These are phyloP conservation scores for Eupithecia insigniata DNA, from an alignment of 2,888 invertebrate genomes.

Conservation along the genomic window DNA sequence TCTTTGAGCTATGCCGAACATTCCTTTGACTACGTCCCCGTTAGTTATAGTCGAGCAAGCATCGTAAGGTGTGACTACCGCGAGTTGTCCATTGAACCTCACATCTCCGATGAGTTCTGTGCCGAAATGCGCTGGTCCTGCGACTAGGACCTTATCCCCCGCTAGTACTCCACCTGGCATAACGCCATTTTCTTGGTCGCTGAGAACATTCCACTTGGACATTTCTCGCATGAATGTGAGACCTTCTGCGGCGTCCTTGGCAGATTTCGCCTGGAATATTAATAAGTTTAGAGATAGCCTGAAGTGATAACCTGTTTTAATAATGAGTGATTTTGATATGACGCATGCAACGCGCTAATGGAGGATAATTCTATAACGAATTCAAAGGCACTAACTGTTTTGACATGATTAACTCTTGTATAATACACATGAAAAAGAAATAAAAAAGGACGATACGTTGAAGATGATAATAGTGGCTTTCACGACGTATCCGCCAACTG, in stretches of 20 bases:
- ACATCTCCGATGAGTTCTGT: conserved; percentile 87
- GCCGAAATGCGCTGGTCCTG: conserved; percentile 97
- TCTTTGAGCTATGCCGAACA: conserved; percentile 93
- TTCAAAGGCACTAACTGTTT: background rate
- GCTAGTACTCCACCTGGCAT: conserved; percentile 65
- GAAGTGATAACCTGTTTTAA: background rate
- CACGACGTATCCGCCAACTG: background rate
- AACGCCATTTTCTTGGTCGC: conserved; percentile 82
- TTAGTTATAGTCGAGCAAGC: conserved; percentile 86
- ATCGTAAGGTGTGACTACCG: conserved; percentile 88
- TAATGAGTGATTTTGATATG: background rate
- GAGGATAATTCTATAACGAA: background rate
- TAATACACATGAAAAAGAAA: background rate
- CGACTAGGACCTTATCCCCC: conserved; percentile 74
- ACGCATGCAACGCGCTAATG: background rate
- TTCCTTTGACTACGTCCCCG: conserved; percentile 85
- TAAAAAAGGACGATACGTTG: background rate
- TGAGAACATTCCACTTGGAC: conserved; percentile 93
- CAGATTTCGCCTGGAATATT: conserved; percentile 89
- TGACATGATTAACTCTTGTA: background rate
- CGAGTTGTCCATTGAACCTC: conserved; percentile 86
- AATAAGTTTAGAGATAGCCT: background rate
- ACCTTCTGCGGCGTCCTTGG: conserved; percentile 95
- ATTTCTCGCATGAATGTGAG: conserved; percentile 98
- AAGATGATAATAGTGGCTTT: background rate